Base-by-base conservation (phyloP, 2,113 vertebrate species). In the Cyanistes caeruleus region DNA sequence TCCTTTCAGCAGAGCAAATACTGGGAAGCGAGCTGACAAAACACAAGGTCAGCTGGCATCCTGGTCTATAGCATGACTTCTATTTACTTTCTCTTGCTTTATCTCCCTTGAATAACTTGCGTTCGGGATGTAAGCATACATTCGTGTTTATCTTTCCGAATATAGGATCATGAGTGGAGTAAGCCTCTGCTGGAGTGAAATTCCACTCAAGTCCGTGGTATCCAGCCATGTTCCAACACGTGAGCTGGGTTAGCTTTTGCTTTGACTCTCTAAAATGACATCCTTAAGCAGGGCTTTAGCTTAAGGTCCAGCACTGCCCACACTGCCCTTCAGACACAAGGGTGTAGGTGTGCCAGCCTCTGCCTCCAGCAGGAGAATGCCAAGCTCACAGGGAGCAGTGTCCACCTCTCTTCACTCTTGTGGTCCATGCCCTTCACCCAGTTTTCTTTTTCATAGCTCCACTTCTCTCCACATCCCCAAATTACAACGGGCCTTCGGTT, bases 1-100 rank as follows among this genome's bases (percentile, higher is more conserved):
- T 95, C 82, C 77, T 95, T 95, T 93, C 39, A 65, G 75, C 69
- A 65, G 89, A 87, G 51, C 87, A 96, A 94, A 97, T 19, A 93
- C 11, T 77, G 82, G 84, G 55, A 95, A 90, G 58, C 68, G 78
- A 76, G n/a, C 48, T 55, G 55, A 80, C 63, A 80, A 59, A 88
- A 63, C 69, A 77, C 2, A 11, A 87, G 76, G 80, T 93, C 90
- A 95, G 75, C 55, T 92, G 88, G 73, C 70, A 89, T 92, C 52
- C 94, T 85, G 80, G n/a, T 30, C 81, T 94, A 44, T 22, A 90
- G 41, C n/a, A 84, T 86, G 53, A 94, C 52, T 91, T 80, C 9
- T 84, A 78, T 96, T 93, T 88, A 81, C 87, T 95, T 95, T 73
- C 63, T 65, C 85, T 70, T 73, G 31, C 20, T 69, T 93, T 94